Percentiles rank a stretch among this genome's conserved stretches.
These are phyloP conservation scores for Unio pictorum DNA, from an alignment of 2,888 invertebrate species.

Conservation along the genomic window DNA sequence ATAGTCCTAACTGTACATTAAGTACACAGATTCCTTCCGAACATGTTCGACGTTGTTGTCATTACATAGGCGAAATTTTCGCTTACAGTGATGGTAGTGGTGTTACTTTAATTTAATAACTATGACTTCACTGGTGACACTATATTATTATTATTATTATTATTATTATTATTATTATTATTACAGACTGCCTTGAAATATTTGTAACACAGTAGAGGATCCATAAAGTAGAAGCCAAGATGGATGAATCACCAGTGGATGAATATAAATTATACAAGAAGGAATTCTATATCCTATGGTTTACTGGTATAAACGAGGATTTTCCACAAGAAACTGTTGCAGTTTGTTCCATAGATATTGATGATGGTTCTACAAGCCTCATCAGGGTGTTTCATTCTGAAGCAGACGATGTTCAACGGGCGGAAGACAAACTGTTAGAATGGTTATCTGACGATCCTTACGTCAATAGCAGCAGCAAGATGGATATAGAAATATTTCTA, in stretches of 20 bases:
- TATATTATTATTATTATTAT: too few species aligned
- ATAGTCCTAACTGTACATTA: too few species aligned
- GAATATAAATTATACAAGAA: slow-evolving; percentile 12
- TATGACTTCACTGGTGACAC: too few species aligned
- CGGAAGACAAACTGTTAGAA: slow-evolving; percentile 22
- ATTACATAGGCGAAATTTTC: too few species aligned
- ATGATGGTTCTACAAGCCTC: slow-evolving; percentile 15
- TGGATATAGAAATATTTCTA: slow-evolving; percentile 20
- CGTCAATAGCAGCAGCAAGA: slow-evolving; percentile 6
- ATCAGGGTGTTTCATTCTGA: slow-evolving; percentile 16
- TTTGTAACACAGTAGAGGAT: too few species aligned
- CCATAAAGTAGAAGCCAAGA: too few species aligned
- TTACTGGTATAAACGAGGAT: slow-evolving; percentile 14
- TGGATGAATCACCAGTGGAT: neutral
- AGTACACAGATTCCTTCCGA: too few species aligned
- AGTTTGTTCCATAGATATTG: slow-evolving; percentile 12
- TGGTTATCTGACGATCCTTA: slow-evolving; percentile 21
- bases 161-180: too few species aligned
- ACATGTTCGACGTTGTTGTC: too few species aligned
- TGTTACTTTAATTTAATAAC: too few species aligned
- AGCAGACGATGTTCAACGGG: slow-evolving; percentile 7
- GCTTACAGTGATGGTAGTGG: too few species aligned
- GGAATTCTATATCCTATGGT: slow-evolving; percentile 28
- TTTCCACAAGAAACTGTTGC: slow-evolving; percentile 14
- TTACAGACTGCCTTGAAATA: too few species aligned